Percentiles rank a stretch among this genome's conserved stretches.
Evolutionary conservation across 2,888 invertebrate species (phyloP).

Genomic region (Aphidoletes aphidimyza): DNA sequence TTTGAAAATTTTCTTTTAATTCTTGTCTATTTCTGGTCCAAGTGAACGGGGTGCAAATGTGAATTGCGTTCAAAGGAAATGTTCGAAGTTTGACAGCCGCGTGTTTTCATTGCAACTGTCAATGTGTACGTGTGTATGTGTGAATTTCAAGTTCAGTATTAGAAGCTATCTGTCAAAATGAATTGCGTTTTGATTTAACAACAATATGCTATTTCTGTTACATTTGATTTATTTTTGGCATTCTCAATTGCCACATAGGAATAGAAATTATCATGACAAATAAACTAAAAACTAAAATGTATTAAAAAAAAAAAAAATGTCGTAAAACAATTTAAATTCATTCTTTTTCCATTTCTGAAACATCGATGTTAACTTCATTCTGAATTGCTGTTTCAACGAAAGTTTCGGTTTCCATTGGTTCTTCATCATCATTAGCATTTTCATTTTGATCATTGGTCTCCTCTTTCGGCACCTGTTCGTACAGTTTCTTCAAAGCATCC

Average conservation of each 20-base stretch:
- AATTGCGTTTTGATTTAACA: not conserved
- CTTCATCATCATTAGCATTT: not conserved
- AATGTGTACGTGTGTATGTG: not conserved
- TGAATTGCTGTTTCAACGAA: conserved; percentile 20
- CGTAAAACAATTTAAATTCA: not conserved
- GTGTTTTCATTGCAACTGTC: conserved; percentile 18
- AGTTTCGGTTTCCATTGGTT: conserved; percentile 1
- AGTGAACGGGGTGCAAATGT: not conserved
- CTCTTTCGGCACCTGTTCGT: conserved; percentile 44
- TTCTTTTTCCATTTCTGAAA: not conserved
- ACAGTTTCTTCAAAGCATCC: conserved; percentile 4
- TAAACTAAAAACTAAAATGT: not conserved
- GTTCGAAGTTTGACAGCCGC: conserved; percentile 8
- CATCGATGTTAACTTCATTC: conserved; percentile 52
- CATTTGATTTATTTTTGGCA: no score
- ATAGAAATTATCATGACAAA: not conserved
- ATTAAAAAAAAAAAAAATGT: not conserved
- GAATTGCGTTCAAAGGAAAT: not conserved
- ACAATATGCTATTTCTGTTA: not conserved
- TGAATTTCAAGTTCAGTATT: not conserved
- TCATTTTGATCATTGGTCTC: not conserved
- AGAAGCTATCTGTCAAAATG: conserved; percentile 3
- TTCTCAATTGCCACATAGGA: no score
- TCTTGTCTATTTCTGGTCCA: not conserved
- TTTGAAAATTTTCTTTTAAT: not conserved